phyloP scores from a whole-genome alignment of 2,113 vertebrate species.

The Cavia aperea region DNA sequence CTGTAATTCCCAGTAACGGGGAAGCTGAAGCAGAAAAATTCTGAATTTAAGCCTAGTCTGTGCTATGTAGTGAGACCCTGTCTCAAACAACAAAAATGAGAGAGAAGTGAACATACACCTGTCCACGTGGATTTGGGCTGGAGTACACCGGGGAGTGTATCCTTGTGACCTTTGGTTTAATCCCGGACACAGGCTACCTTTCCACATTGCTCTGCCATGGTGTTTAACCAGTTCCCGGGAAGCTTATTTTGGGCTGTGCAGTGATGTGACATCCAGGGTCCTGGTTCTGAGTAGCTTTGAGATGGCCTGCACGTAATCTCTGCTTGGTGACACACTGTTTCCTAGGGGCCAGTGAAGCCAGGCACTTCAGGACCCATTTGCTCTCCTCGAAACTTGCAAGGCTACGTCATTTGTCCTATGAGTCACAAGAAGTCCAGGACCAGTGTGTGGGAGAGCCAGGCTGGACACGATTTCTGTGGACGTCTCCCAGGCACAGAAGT shows the following conservation, averaged over 20 bases:
- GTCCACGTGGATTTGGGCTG: background rate
- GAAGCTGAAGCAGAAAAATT: background rate
- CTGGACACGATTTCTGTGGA: rapidly evolving
- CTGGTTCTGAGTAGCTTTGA: rapidly evolving
- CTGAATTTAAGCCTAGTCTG: background rate
- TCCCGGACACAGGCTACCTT: background rate
- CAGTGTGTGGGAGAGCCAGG: background rate
- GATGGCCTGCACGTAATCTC: background rate
- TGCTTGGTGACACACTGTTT: background rate
- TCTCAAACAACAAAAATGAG: background rate
- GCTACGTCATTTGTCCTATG: rapidly evolving
- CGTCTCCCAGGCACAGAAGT: background rate
- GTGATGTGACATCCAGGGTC: no score
- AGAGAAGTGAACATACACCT: rapidly evolving
- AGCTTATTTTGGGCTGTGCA: background rate
- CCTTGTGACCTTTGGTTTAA: background rate
- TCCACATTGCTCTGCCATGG: background rate
- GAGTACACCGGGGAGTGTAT: rapidly evolving
- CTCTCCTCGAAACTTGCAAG: background rate
- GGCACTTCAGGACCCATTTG: background rate
- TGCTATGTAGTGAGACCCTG: background rate
- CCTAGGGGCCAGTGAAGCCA: background rate
- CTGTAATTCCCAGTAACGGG: background rate
- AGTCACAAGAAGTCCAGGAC: no score
- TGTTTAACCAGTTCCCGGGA: no score